Conservation (phyloP, 2,888 invertebrate species). For the Epistrophe eligans region DNA sequence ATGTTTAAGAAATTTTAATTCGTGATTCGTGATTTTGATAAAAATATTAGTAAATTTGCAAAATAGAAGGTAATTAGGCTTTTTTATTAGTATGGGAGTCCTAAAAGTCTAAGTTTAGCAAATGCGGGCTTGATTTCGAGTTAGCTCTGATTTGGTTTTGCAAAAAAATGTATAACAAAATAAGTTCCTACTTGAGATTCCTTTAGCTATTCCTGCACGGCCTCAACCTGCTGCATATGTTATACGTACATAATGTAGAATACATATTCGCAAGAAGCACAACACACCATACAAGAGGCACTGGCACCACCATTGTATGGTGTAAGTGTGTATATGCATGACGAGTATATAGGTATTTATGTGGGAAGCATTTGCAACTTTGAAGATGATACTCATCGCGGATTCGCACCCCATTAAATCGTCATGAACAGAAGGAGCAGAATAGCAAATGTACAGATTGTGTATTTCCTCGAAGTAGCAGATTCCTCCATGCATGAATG, state of each 20-base stretch:
- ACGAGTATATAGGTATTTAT: not conserved
- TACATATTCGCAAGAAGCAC: not conserved
- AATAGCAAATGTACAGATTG: conserved; percentile 74
- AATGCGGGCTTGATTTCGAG: conserved; percentile 14
- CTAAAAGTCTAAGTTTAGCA: no score
- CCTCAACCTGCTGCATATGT: conserved; percentile 57
- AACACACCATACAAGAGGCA: not conserved
- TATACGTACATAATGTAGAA: not conserved
- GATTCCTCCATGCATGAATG: conserved; percentile 70
- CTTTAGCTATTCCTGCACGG: conserved; percentile 59
- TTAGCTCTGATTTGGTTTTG: conserved; percentile 56
- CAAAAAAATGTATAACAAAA: conserved; percentile 65
- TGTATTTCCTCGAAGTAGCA: conserved; percentile 68
- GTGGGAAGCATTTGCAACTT: conserved; percentile 63
- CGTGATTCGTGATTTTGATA: no score
- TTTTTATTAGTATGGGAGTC: no score
- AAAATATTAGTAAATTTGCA: no score
- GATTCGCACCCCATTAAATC: conserved; percentile 75
- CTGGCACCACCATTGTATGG: not conserved
- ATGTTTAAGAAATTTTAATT: no score
- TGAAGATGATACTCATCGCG: conserved; percentile 74
- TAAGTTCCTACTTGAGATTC: conserved; percentile 73
- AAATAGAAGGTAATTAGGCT: no score
- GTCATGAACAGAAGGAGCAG: conserved; percentile 67
- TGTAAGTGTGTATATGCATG: not conserved